Evolutionary conservation across 53 echinoderm and acorn worm species (phyloP).

Genomic region (Henricia sp.): DNA sequence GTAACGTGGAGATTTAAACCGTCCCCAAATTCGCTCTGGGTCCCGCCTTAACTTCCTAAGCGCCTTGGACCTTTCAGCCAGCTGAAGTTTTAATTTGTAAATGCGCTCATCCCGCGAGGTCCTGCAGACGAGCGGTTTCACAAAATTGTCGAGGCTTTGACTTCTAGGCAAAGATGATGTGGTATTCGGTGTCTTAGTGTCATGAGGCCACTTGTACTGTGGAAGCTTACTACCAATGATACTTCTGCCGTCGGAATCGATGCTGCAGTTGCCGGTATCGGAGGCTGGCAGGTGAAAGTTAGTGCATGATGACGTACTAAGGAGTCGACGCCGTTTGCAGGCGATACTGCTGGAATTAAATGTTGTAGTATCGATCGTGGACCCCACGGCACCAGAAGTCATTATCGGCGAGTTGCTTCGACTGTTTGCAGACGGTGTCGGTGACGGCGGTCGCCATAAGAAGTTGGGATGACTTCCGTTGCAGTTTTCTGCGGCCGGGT

Average conservation of each 20-base stretch:
- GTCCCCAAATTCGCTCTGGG: too few species aligned
- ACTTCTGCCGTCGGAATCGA: conserved; percentile 9
- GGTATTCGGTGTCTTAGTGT: neutral
- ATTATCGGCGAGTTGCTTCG: neutral
- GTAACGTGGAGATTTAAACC: too few species aligned
- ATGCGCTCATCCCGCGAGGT: conserved; percentile 42
- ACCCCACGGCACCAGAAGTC: neutral
- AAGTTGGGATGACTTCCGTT: neutral
- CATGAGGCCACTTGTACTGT: neutral
- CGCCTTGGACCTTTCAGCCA: neutral
- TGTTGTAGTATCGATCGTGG: neutral
- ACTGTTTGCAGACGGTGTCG: neutral
- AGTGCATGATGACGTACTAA: conserved; percentile 22
- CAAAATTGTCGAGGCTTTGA: neutral
- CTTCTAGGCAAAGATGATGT: neutral
- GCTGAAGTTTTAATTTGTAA: conserved; percentile 19
- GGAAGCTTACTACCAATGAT: neutral
- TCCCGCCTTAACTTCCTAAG: conserved; percentile 21
- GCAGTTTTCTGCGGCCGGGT: neutral
- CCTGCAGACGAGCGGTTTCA: neutral
- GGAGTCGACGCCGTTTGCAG: conserved; percentile 32
- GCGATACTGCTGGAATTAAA: neutral
- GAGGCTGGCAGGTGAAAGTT: conserved; percentile 7
- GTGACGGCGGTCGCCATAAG: neutral
- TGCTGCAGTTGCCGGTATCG: neutral